Conservation (phyloP, 2,113 vertebrate species). For the Poeciliopsis occidentalis region DNA sequence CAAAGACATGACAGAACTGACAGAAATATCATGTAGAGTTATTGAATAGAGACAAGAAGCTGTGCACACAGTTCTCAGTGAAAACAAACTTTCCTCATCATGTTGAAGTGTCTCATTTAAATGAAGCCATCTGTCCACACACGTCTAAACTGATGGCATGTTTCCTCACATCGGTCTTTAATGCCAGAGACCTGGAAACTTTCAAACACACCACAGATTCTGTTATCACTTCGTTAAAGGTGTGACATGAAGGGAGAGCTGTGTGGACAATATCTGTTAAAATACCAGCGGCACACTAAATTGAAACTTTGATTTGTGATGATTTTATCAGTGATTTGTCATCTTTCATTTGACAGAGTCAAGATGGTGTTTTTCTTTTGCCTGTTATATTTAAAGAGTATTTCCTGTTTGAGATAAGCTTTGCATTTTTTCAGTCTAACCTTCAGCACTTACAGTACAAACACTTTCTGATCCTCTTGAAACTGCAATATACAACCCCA, state of each 20-base stretch:
- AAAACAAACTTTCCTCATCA: conserved; percentile 7
- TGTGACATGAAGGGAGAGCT: conserved; percentile 14
- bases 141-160: conserved; percentile 8
- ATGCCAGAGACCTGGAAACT: conserved; percentile 25
- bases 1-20: neutral
- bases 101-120: conserved; percentile 17
- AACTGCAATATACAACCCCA: neutral
- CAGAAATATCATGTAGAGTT: neutral
- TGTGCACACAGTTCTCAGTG: neutral
- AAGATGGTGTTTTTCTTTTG: neutral
- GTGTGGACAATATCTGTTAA: neutral
- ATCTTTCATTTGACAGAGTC: conserved; percentile 1
- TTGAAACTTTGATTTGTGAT: conserved; percentile 10
- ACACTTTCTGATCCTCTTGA: neutral
- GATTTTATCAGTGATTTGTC: conserved; percentile 3
- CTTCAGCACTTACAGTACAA: neutral
- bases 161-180: conserved; percentile 22
- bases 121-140: conserved; percentile 9
- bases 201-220: conserved; percentile 37
- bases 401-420: neutral
- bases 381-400: neutral
- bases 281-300: neutral
- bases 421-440: neutral
- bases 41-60: neutral
- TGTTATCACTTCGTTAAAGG: conserved; percentile 34